Conservation (phyloP, 2,797 vertebrate genomes). For the Naso thynnoides region DNA sequence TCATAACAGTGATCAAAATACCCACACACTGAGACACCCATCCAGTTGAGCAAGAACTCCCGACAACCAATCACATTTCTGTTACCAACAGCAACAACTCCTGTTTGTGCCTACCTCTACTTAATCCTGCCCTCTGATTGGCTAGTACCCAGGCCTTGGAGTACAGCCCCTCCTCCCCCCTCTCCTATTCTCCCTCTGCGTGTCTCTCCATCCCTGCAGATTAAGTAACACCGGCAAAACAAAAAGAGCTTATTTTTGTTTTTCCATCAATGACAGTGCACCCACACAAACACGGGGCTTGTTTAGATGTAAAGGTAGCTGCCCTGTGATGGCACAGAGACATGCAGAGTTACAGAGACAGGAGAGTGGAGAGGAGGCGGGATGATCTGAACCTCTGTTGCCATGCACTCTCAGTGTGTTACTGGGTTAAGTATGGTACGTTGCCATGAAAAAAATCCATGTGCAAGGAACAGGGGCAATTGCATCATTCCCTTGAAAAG, state of each 20-base stretch:
- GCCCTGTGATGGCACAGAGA: constrained; percentile 22
- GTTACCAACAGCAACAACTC: constrained; percentile 87
- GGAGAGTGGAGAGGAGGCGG: constrained; percentile 52
- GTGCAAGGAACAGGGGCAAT: constrained; percentile 76
- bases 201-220: constrained; percentile 75
- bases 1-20: constrained; percentile 80
- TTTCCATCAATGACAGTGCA: constrained; percentile 74
- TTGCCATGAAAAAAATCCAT: constrained; percentile 74
- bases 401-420: constrained; percentile 83
- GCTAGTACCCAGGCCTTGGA: constrained; percentile 46
- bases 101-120: constrained; percentile 69
- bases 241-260: constrained; percentile 87
- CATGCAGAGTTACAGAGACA: constrained; percentile 24
- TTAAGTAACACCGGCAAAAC: constrained; percentile 85
- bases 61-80: constrained; percentile 82
- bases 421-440: constrained; percentile 82
- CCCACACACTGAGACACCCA: constrained; percentile 72
- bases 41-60: constrained; percentile 73
- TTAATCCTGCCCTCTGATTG: constrained; percentile 77
- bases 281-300: constrained; percentile 63
- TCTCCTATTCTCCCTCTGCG: constrained; percentile 37
- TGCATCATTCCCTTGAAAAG: constrained; percentile 80
- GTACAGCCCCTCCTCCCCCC: constrained; percentile 50
- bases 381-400: constrained; percentile 75
- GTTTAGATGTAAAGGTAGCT: constrained; percentile 46